These are phyloP conservation scores for Apoderus coryli DNA, from an alignment of 2,888 invertebrate species.

Conservation along the genomic window DNA sequence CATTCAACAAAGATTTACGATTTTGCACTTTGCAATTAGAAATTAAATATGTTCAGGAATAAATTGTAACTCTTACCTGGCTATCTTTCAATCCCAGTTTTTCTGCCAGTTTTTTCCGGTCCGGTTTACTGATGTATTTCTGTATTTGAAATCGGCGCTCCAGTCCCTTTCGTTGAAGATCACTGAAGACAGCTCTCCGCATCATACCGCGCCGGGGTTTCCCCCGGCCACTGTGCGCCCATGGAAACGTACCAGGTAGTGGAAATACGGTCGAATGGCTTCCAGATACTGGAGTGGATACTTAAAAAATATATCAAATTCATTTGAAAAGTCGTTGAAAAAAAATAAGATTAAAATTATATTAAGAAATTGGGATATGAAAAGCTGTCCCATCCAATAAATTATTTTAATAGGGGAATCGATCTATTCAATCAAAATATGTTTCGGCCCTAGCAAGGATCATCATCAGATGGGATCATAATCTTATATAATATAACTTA, in stretches of 20 bases:
- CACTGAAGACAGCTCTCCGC: slow-evolving; percentile 87
- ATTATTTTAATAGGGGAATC: too few relatives aligned
- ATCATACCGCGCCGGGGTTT: slow-evolving; percentile 95
- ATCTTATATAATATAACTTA: too few relatives aligned
- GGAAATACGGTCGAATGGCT: slow-evolving; percentile 36
- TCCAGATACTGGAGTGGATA: slow-evolving; percentile 35
- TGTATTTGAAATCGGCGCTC: slow-evolving; percentile 94
- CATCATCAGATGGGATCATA: too few relatives aligned
- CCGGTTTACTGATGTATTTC: slow-evolving; percentile 97
- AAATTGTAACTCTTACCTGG: too few relatives aligned
- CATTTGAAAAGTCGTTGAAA: too few relatives aligned
- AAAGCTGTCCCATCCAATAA: too few relatives aligned
- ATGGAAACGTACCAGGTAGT: slow-evolving; percentile 51
- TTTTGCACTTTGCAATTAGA: neutral
- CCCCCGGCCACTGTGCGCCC: slow-evolving; percentile 83
- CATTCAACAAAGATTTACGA: too few relatives aligned
- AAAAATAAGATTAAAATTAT: too few relatives aligned
- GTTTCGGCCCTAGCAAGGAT: too few relatives aligned
- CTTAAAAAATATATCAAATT: too few relatives aligned
- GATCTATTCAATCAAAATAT: too few relatives aligned
- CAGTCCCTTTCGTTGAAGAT: slow-evolving; percentile 86
- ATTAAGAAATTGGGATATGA: too few relatives aligned
- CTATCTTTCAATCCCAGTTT: slow-evolving; percentile 93
- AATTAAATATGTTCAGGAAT: slow-evolving; percentile 17
- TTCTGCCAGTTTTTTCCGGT: slow-evolving; percentile 92